Conservation (phyloP, 2,113 vertebrate genomes). For the Monopterus albus region DNA sequence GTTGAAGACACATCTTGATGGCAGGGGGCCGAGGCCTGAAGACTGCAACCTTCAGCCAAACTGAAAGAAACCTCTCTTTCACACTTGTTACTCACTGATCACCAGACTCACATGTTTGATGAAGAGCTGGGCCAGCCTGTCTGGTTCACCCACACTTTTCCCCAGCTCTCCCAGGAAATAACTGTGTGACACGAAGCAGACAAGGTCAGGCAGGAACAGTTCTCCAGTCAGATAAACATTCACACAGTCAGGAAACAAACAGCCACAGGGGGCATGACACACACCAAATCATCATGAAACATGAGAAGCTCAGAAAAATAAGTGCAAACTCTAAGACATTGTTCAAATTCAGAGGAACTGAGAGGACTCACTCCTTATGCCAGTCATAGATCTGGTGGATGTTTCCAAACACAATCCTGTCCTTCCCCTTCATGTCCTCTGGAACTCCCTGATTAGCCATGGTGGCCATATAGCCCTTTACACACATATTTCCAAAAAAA, state of each 20-base stretch:
- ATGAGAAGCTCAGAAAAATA: background rate
- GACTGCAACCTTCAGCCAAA: constrained; percentile 17
- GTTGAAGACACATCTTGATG: constrained; percentile 21
- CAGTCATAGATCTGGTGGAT: constrained; percentile 93
- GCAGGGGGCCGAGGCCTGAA: constrained; percentile 20
- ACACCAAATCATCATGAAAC: constrained; percentile 9
- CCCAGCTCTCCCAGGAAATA: constrained; percentile 90
- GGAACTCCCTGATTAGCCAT: constrained; percentile 87
- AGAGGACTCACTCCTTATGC: constrained; percentile 88
- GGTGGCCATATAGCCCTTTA: constrained; percentile 88
- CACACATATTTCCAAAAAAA: background rate
- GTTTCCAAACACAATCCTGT: constrained; percentile 93
- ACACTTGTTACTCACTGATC: constrained; percentile 17
- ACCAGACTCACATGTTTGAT: constrained; percentile 89
- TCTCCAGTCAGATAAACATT: constrained; percentile 4
- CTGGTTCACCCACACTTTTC: constrained; percentile 87
- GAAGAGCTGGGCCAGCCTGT: constrained; percentile 88
- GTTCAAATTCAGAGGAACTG: background rate
- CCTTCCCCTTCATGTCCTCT: constrained; percentile 89
- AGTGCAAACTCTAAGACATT: constrained; percentile 9
- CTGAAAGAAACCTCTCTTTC: constrained; percentile 1
- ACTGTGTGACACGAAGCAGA: constrained; percentile 71
- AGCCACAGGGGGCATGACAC: constrained; percentile 7
- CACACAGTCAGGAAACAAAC: constrained; percentile 33
- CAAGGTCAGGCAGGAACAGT: constrained; percentile 30